Base-by-base conservation (phyloP, 2,797 vertebrate genomes). In the Psittacula derbiana region DNA sequence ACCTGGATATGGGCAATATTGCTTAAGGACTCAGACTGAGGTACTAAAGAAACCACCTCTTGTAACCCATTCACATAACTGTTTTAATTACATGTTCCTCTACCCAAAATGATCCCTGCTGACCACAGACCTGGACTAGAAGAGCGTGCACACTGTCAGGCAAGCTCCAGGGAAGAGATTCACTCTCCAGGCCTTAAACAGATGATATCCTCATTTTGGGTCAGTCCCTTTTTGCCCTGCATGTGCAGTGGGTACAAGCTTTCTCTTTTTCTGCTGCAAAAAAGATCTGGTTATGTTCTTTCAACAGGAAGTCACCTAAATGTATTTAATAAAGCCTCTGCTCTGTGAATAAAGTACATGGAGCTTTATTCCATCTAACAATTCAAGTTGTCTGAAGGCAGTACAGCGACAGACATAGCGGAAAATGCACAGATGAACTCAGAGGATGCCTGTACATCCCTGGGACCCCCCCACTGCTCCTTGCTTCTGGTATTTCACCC, bases 21-120 rank as follows among this genome's bases (percentile, higher is more conserved):
- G 92, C 92, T 96, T 27, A 86, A 64, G 92, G 94, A 92, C 79
- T 86, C 28, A 25, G 83, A 57, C 55, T 71, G 43, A 52, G 50
- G 70, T 21, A 61, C 57, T 38, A 24, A 50, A 73, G 64, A 67
- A 95, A 47, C 69, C 87, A 53, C 36, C 64, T 70, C 27, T 5
- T 12, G 30, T 12, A 55, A 67, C 27, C 11, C 1, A 67, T 31
- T 49, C 53, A 38, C 28, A 10, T 15, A 15, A 27, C 21, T 0
- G 1, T 30, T 85, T 13, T 47, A 46, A 86, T 69, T 16, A 20
- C 6, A 19, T 0, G 17, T 38, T 2, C 36, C 18, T 4, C 38
- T 41, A 4, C 25, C 41, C 30, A 57, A 67, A 85, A 6, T 55
- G 8, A 28, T 4, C 62, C 86, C 75, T 58, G 55, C 13, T 71